These are phyloP conservation scores for Arctia plantaginis DNA, from an alignment of 2,888 invertebrate genomes.

Conservation along the genomic window DNA sequence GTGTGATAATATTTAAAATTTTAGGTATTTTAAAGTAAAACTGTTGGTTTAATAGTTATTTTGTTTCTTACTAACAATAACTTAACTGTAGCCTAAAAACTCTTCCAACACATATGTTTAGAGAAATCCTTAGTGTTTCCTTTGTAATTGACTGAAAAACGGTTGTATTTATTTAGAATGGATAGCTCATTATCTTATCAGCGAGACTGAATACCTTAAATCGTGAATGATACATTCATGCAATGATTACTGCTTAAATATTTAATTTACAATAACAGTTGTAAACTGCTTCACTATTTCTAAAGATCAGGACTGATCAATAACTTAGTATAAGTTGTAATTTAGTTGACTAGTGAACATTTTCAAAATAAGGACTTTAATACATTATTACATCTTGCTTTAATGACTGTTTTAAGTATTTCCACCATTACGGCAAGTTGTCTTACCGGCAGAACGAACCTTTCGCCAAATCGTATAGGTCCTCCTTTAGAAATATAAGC, in stretches of 20 bases:
- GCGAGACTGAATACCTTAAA: not conserved
- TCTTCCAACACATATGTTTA: not conserved
- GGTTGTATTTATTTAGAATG: not conserved
- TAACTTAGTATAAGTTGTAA: too few species aligned
- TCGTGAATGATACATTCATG: not conserved
- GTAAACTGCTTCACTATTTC: not conserved
- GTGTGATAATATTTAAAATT: constrained; percentile 24
- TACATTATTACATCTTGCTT: not conserved
- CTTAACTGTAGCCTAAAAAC: not conserved
- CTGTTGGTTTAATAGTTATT: not conserved
- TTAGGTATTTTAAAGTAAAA: not conserved
- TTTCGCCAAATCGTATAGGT: too few species aligned
- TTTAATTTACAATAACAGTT: not conserved
- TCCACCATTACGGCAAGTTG: too few species aligned
- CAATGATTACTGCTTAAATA: not conserved
- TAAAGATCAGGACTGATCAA: not conserved
- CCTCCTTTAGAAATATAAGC: too few species aligned
- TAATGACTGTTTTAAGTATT: not conserved
- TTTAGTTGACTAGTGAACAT: not conserved
- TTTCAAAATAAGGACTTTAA: not conserved
- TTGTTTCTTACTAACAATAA: not conserved
- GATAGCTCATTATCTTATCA: not conserved
- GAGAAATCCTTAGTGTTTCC: not conserved
- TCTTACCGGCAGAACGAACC: too few species aligned
- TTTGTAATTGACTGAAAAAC: not conserved